Percentiles rank a stretch among this genome's conserved stretches.
phyloP scores from a whole-genome alignment of 2,888 invertebrate genomes.

The Tiliacea aurago region DNA sequence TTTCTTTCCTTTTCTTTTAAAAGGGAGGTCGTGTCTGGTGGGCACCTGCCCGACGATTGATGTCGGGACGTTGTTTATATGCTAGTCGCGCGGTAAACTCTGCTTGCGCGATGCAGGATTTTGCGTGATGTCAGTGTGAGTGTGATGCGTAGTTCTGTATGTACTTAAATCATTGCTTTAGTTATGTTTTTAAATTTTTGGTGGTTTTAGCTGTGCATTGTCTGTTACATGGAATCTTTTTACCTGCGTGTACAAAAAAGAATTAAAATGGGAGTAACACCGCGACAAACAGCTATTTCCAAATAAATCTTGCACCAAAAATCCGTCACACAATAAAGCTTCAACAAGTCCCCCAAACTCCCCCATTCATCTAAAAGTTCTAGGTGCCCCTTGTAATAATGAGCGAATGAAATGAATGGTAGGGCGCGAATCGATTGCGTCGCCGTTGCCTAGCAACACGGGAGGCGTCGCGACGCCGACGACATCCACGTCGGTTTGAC shows the following conservation, averaged over 20 bases:
- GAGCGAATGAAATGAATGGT: slow-evolving; percentile 71
- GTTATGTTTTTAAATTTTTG: too few species aligned
- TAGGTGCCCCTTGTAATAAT: slow-evolving; percentile 55
- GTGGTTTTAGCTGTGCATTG: background rate
- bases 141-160: too few species aligned
- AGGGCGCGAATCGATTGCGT: slow-evolving; percentile 79
- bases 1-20: too few species aligned
- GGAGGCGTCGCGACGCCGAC: slow-evolving; percentile 74
- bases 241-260: background rate
- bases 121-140: too few species aligned
- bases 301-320: slow-evolving; percentile 18
- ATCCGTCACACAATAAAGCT: slow-evolving; percentile 13
- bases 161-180: too few species aligned
- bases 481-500: slow-evolving; percentile 38
- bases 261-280: background rate
- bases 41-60: too few species aligned
- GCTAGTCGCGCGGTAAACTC: too few species aligned
- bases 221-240: background rate
- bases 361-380: slow-evolving; percentile 37
- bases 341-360: background rate
- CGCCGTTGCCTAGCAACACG: slow-evolving; percentile 79
- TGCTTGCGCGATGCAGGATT: too few species aligned
- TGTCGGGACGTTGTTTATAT: too few species aligned
- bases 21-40: too few species aligned
- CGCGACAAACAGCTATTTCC: background rate